A percentile compares a stretch with the other conserved stretches of the same genome.
phyloP scores from a whole-genome alignment of 1,140 invertebrate genomes.

The Lepeophtheirus salmonis region DNA sequence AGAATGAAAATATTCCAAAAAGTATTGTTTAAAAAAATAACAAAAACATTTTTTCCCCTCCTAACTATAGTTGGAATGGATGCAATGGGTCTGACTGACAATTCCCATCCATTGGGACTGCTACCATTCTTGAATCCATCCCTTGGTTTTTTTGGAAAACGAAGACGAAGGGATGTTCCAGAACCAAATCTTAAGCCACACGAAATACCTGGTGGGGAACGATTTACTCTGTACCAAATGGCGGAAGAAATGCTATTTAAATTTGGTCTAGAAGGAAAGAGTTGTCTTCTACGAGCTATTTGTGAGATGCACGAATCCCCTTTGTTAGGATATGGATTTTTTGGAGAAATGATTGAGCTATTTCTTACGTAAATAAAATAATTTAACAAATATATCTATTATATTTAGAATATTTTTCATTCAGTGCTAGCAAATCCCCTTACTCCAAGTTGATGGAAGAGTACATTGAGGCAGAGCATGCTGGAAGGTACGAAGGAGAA shows the following conservation, averaged over 20 bases:
- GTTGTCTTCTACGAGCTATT: slow-evolving; percentile 19
- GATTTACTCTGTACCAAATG: slow-evolving; percentile 18
- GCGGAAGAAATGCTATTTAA: slow-evolving; percentile 17
- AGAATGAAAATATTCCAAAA: too few species aligned
- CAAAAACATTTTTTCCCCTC: too few species aligned
- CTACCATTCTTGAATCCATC: neutral
- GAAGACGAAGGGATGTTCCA: neutral
- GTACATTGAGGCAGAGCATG: slow-evolving; percentile 53
- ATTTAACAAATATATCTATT: too few species aligned
- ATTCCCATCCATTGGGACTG: neutral
- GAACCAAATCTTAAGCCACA: neutral
- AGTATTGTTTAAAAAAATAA: too few species aligned
- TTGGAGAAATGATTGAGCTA: slow-evolving; percentile 24
- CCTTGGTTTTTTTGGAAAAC: neutral
- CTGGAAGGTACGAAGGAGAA: slow-evolving; percentile 48
- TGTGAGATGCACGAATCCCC: slow-evolving; percentile 20
- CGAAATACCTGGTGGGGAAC: neutral
- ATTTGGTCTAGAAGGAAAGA: slow-evolving; percentile 17
- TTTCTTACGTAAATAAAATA: slow-evolving; percentile 18
- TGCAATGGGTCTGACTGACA: neutral
- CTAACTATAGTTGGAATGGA: neutral
- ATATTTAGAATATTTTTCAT: too few species aligned
- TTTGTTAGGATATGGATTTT: slow-evolving; percentile 20
- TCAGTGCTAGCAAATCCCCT: slow-evolving; percentile 55
- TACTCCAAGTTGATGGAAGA: slow-evolving; percentile 46